Percentiles rank a stretch among this genome's conserved stretches.
Evolutionary conservation across 2,797 vertebrate species (phyloP).

Genomic region (Myiothlypis chrysogaster): DNA sequence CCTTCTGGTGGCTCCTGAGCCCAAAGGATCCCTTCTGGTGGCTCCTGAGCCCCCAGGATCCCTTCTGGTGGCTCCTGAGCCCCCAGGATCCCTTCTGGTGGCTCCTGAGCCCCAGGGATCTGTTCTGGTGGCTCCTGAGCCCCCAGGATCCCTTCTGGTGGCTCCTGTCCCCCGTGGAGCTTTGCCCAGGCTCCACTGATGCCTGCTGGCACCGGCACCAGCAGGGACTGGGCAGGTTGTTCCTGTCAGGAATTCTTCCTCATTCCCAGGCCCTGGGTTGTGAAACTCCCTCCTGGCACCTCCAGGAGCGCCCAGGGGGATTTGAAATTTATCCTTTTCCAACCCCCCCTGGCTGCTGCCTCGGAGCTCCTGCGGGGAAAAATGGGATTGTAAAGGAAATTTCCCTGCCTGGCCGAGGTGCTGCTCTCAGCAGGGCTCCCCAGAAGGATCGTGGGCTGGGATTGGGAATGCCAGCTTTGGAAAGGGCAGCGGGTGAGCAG

Average conservation of each 20-base stretch:
- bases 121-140: no score
- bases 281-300: background rate
- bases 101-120: no score
- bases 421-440: background rate
- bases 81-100: no score
- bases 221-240: background rate
- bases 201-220: background rate
- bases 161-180: background rate
- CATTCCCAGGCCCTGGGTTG: background rate
- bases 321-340: background rate
- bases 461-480: background rate
- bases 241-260: background rate
- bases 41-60: no score
- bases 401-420: background rate
- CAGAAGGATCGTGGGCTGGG: background rate
- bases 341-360: background rate
- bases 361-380: fast-evolving
- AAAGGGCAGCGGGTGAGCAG: background rate
- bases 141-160: no score
- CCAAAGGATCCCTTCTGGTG: no score
- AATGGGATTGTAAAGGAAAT: background rate
- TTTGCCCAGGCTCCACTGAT: background rate
- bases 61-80: no score
- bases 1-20: no score
- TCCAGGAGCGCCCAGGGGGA: background rate